Conservation (phyloP, 2,113 vertebrate genomes). For the Oncorhynchus mykiss region DNA sequence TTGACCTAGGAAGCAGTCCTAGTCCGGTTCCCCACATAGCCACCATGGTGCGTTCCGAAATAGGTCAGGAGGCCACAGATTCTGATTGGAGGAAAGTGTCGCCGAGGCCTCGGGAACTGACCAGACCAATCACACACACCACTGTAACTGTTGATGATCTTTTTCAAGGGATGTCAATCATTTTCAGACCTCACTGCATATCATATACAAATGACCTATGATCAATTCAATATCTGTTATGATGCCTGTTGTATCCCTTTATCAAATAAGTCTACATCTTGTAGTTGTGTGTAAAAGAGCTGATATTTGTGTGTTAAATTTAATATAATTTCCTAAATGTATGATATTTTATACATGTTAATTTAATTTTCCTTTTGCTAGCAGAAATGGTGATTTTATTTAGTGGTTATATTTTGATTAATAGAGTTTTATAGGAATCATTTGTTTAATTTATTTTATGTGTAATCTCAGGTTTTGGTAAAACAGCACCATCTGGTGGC, state of each 20-base stretch:
- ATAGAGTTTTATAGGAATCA: neutral
- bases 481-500: neutral
- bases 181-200: neutral
- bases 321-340: neutral
- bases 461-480: neutral
- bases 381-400: neutral
- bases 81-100: too few species aligned
- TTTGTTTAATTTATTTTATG: neutral
- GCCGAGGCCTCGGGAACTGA: too few species aligned
- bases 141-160: too few species aligned
- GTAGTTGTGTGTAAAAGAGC: too few species aligned
- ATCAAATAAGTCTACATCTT: neutral
- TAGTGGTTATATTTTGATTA: neutral
- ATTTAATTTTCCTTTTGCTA: neutral
- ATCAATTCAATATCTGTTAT: neutral
- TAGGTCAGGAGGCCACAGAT: too few species aligned
- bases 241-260: neutral
- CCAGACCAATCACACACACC: too few species aligned
- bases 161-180: neutral
- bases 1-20: too few species aligned
- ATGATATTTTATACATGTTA: neutral
- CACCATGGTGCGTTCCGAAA: too few species aligned
- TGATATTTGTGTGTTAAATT: neutral
- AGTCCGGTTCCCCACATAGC: too few species aligned
- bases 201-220: neutral